Evolutionary conservation across 2,113 vertebrate genomes (phyloP).

Genomic region (Tyto alba): DNA sequence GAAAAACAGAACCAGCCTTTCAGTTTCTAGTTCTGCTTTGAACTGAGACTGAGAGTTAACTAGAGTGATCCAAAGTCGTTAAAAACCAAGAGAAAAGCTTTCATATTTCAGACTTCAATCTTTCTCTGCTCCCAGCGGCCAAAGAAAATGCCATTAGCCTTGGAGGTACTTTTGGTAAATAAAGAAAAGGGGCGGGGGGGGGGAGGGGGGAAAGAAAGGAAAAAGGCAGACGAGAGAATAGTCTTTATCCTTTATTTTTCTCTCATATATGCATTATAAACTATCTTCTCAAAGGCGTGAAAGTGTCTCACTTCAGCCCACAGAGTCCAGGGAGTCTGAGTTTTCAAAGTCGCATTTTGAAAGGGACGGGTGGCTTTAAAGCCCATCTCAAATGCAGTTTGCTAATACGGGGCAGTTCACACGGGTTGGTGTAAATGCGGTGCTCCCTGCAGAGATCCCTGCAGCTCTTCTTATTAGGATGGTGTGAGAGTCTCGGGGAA

Average conservation of each 20-base stretch:
- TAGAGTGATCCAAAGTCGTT: conserved; percentile 33
- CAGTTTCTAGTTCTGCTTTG: conserved; percentile 9
- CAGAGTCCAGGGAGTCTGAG: neutral
- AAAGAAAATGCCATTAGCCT: conserved; percentile 50
- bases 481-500: neutral
- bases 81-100: conserved; percentile 41
- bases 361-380: conserved; percentile 33
- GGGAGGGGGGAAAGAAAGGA: neutral
- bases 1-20: conserved; percentile 4
- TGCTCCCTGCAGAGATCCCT: neutral
- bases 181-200: conserved; percentile 41
- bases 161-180: conserved; percentile 49
- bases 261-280: neutral
- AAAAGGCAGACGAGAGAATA: neutral
- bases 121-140: conserved; percentile 16
- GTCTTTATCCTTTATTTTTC: conserved; percentile 19
- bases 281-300: conserved; percentile 8
- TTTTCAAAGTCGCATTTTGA: conserved; percentile 35
- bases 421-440: neutral
- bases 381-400: neutral
- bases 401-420: neutral
- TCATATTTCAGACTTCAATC: conserved; percentile 52
- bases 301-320: neutral
- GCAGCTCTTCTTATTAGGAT: neutral
- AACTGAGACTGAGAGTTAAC: conserved; percentile 40